Evolutionary conservation across 2,113 vertebrate genomes (phyloP).

Genomic region (Antechinus flavipes): DNA sequence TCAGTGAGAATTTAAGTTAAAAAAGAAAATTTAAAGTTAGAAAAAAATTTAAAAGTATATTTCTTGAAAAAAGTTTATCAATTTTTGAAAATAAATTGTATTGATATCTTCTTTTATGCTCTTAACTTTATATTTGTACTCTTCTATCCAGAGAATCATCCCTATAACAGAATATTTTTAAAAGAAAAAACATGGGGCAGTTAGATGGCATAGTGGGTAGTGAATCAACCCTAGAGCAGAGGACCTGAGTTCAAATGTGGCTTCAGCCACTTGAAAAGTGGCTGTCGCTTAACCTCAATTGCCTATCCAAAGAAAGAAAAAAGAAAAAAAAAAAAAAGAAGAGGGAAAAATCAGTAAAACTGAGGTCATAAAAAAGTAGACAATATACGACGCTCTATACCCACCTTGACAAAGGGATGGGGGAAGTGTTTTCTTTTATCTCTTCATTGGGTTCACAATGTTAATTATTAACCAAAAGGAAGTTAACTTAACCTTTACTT

Average conservation of each 20-base stretch:
- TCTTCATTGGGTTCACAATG: not conserved
- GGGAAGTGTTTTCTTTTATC: not conserved
- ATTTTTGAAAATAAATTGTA: not conserved
- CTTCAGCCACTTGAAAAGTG: no score
- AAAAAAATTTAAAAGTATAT: not conserved
- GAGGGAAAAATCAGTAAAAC: not conserved
- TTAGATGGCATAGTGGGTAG: no score
- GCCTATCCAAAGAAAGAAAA: no score
- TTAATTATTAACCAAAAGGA: not conserved
- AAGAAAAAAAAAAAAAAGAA: no score
- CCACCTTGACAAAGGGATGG: not conserved
- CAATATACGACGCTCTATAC: not conserved
- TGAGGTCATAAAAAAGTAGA: not conserved
- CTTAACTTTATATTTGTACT: not conserved
- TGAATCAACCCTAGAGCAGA: no score
- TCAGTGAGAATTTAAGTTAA: not conserved
- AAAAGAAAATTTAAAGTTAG: not conserved
- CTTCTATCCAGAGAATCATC: not conserved
- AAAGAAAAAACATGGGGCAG: not conserved
- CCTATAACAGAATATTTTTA: not conserved
- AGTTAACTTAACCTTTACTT: not conserved
- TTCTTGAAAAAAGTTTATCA: not conserved
- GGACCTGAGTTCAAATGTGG: no score
- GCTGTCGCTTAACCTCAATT: no score
- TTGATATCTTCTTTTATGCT: not conserved